Conservation (phyloP, 2,797 vertebrate species). For the Pteronotus mesoamericanus region DNA sequence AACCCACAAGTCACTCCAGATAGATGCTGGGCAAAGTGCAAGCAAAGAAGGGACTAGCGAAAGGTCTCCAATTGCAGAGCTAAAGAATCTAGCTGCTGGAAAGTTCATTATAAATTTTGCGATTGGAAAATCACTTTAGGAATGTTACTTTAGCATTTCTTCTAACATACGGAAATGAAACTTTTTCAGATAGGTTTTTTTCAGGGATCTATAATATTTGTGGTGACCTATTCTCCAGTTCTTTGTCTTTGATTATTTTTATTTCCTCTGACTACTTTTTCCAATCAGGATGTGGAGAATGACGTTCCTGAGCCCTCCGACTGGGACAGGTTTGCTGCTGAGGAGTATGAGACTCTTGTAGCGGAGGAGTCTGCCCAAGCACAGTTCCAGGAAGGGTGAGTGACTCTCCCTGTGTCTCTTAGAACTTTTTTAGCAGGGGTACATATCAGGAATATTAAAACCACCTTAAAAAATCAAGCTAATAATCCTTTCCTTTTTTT, state of each 20-base stretch:
- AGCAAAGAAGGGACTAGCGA: not conserved
- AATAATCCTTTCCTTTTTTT: not conserved
- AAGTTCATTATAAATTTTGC: not conserved
- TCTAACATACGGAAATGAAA: not conserved
- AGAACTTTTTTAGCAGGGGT: not conserved
- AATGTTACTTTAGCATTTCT: not conserved
- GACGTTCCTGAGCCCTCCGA: constrained; percentile 97
- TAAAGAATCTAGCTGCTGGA: not conserved
- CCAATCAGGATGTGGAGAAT: constrained; percentile 90
- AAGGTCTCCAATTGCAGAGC: not conserved
- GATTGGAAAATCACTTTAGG: not conserved
- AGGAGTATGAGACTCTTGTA: constrained; percentile 98
- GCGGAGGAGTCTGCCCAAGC: constrained; percentile 97
- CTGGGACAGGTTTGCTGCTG: constrained; percentile 98
- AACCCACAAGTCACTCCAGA: not conserved
- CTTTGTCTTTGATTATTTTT: not conserved
- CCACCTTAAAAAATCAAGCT: not conserved
- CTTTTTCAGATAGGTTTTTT: not conserved
- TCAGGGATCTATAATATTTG: not conserved
- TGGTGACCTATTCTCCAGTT: not conserved
- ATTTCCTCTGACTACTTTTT: constrained; percentile 57
- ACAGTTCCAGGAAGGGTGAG: constrained; percentile 94
- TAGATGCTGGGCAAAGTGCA: not conserved
- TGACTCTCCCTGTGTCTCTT: not conserved
- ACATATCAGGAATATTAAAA: not conserved